Percentiles rank a stretch among this genome's conserved stretches.
Evolutionary conservation across 1,140 invertebrate genomes (phyloP).

Genomic region (Homalodisca vitripennis): DNA sequence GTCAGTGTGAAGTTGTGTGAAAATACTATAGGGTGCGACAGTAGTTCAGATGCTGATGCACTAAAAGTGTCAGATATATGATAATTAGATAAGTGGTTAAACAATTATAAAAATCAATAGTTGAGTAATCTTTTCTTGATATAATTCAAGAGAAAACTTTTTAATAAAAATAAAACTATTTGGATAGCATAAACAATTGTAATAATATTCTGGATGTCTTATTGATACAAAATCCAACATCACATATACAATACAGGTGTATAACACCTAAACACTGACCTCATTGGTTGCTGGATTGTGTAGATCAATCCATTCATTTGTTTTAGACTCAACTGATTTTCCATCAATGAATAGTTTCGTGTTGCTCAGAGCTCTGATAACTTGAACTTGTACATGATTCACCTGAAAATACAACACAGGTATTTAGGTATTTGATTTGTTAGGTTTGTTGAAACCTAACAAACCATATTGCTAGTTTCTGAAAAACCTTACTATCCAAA

Average conservation of each 20-base stretch:
- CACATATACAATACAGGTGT: conserved; percentile 6
- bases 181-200: not conserved
- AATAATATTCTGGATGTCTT: not conserved
- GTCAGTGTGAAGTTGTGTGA: too few species aligned
- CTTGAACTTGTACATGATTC: not conserved
- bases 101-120: not conserved
- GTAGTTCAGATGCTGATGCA: too few species aligned
- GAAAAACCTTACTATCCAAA: too few species aligned
- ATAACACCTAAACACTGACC: conserved; percentile 56
- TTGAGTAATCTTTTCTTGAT: too few species aligned
- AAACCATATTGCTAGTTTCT: too few species aligned
- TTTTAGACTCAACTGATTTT: conserved; percentile 91
- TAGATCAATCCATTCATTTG: conserved; percentile 90
- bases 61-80: too few species aligned
- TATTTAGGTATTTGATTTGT: too few species aligned
- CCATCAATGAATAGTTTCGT: conserved; percentile 96
- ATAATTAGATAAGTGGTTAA: not conserved
- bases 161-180: not conserved
- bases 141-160: not conserved
- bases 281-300: conserved; percentile 92
- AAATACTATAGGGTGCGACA: too few species aligned
- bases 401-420: not conserved
- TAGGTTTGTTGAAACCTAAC: too few species aligned
- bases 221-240: not conserved
- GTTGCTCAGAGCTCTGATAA: conserved; percentile 50